phyloP scores from a whole-genome alignment of 2,888 invertebrate genomes.

The Hydrotaea diabolus region DNA sequence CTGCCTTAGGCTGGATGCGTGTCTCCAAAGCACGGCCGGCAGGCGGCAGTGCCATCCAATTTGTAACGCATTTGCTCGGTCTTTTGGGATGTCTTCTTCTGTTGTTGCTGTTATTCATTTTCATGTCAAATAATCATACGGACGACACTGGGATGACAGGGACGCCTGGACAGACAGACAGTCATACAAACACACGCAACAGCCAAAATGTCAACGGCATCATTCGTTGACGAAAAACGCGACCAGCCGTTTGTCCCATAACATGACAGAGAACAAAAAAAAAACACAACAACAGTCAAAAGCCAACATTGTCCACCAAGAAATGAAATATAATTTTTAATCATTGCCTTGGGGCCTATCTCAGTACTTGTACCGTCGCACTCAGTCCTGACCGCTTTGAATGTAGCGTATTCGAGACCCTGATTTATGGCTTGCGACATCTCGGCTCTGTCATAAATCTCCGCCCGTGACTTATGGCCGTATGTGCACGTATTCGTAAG shows the following conservation, averaged over 20 bases:
- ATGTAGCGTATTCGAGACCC: slow-evolving; percentile 34
- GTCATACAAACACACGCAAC: slow-evolving; percentile 18
- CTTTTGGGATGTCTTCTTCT: slow-evolving; percentile 1
- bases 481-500: not conserved
- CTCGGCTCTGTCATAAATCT: slow-evolving; percentile 38
- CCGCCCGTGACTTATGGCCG: slow-evolving; percentile 2
- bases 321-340: slow-evolving; percentile 51
- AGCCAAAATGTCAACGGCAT: slow-evolving; percentile 37
- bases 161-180: not conserved
- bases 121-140: slow-evolving; percentile 26
- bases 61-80: slow-evolving; percentile 53
- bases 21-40: not conserved
- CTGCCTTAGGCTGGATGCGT: slow-evolving; percentile 41
- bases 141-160: not conserved
- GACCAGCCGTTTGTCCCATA: not conserved
- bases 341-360: slow-evolving; percentile 35
- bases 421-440: slow-evolving; percentile 57
- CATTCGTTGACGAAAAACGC: slow-evolving; percentile 43
- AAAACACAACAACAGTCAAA: slow-evolving; percentile 15
- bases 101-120: slow-evolving; percentile 10
- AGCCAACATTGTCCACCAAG: slow-evolving; percentile 30
- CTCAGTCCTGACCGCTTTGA: not conserved
- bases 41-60: slow-evolving; percentile 50
- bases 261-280: not conserved
- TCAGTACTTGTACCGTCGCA: not conserved